Evolutionary conservation across 92 coral and sea anemone species (phyloP), one percentile per base, ranked within the genome.

Genomic region (Parazoanthus swiftii): DNA sequence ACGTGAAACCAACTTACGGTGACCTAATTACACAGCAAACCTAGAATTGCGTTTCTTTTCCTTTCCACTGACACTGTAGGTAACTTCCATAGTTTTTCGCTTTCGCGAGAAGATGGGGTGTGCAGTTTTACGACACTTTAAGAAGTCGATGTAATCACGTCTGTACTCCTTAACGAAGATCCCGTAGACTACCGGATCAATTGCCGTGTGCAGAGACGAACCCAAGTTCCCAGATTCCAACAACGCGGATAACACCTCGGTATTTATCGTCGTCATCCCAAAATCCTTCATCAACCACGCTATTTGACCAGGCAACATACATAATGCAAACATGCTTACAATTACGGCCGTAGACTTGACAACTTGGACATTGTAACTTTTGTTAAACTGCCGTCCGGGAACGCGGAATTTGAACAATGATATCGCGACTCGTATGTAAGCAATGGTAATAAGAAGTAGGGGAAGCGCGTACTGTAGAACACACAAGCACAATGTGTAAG

Each of bases 401-500:
- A 79, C 59, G 4, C 82, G 82, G 35, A 67, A 79, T 29, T 79
- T 37, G 42, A 44, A 79, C 3, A 79, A 67, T 26, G 82, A n/a
- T 79, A 26, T 25, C 8, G 23, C 91, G 50, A 89, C 82, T 76
- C 75, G 25, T 15, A 85, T 51, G 54, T 89, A 89, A 50, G 88
- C 85, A 20, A 75, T 65, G n/a, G 91, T 37, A 77, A 89, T 89
- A 39, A 82, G 70, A 0, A 5, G 44, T 39, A 89, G 76, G 14
- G 91, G 91, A 44, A 89, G 39, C 2, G 91, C 77, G 58, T 89
- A 89, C 63, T 89, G 91, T 51, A 89, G 50, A 2, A 89, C 83
- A 13, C 85, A 46, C 73, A 89, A 23, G 14, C 79, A 54, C 50
- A 86, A 88, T 7, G 91, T 89, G 73, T 89, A 89, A 37, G 59